Base-by-base conservation (phyloP, 2,888 invertebrate species). In the Ormyrus thymus region DNA sequence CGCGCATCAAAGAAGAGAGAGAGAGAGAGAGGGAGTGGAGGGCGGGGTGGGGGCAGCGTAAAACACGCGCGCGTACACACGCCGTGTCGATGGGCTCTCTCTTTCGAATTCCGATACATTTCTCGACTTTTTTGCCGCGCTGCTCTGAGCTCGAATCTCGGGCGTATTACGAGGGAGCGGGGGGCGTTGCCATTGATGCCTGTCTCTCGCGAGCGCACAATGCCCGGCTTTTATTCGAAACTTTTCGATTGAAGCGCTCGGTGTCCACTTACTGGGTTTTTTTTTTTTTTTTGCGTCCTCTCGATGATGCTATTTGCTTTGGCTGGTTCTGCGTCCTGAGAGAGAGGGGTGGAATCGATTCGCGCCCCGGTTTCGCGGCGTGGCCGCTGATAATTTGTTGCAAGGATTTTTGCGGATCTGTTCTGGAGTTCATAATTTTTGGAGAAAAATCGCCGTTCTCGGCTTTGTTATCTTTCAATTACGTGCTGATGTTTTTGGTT, bases 1-100 rank as follows among this genome's bases (percentile, higher is more conserved):
- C 82, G 80, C 82, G 84, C 29, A 29, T 86, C 85, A 86, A 86
- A 86, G 84, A 29, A 81, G 83, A 81, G 85, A 82, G 84, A 84
- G 85, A 84, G 84, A 83, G 83, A 29, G 46, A 80, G 83, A 82
- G 85, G 81, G 84, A 84, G 85, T 84, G 84, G 83, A 83, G 78
- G 82, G 83, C 82, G 85, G 81, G 84, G 84, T n/a, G 85, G 84
- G 84, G 83, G 83, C 78, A 82, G 82, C 82, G 68, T 68, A 68
- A 78, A 62, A 68, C 64, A 51, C 55, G 59, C 50, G 46, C 59
- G n/a, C 11, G 7, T 8, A 55, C 56, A 50, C 58, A 13, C 7
- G 43, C 29, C 58, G 45, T 9, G 13, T 11, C 13, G 56, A 61
- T 69, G 13, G 66, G 13, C 10, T 61, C 53, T 15, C 76, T 55